A percentile compares a stretch with the other conserved stretches of the same genome.
phyloP scores from a whole-genome alignment of 2,888 invertebrate species.

The Diaprepes abbreviatus region DNA sequence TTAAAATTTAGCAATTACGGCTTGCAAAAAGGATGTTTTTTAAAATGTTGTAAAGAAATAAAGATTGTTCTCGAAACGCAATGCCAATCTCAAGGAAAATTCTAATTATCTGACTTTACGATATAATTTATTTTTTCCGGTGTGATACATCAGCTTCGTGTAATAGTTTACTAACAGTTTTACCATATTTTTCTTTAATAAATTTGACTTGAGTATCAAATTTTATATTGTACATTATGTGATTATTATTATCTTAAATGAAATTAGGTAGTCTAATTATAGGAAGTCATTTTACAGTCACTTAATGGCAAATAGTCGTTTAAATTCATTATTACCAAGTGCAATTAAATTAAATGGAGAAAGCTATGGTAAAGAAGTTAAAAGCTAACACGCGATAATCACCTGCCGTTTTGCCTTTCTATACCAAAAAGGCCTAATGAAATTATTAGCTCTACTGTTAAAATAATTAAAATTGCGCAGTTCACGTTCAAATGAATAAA shows the following conservation, averaged over 20 bases:
- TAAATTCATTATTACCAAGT: constrained; percentile 2
- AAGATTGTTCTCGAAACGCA: too few relatives aligned
- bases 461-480: constrained; percentile 8
- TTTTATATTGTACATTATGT: background rate
- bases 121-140: too few relatives aligned
- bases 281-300: background rate
- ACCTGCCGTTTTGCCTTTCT: constrained; percentile 10
- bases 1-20: too few relatives aligned
- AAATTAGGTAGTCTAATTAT: background rate
- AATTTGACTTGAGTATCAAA: too few relatives aligned
- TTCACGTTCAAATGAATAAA: constrained; percentile 6
- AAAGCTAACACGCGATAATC: constrained; percentile 23
- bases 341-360: constrained; percentile 12
- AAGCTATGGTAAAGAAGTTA: constrained; percentile 15
- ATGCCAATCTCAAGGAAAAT: too few relatives aligned
- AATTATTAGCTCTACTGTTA: constrained; percentile 6
- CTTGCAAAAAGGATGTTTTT: too few relatives aligned
- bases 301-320: constrained; percentile 2
- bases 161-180: too few relatives aligned
- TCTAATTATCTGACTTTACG: too few relatives aligned
- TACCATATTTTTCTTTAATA: too few relatives aligned
- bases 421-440: constrained; percentile 14
- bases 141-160: too few relatives aligned
- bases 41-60: too few relatives aligned
- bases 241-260: background rate